A percentile compares a stretch with the other conserved stretches of the same genome.
Conservation (phyloP, 2,797 vertebrate species). For the Lepilemur ruficaudatus region DNA sequence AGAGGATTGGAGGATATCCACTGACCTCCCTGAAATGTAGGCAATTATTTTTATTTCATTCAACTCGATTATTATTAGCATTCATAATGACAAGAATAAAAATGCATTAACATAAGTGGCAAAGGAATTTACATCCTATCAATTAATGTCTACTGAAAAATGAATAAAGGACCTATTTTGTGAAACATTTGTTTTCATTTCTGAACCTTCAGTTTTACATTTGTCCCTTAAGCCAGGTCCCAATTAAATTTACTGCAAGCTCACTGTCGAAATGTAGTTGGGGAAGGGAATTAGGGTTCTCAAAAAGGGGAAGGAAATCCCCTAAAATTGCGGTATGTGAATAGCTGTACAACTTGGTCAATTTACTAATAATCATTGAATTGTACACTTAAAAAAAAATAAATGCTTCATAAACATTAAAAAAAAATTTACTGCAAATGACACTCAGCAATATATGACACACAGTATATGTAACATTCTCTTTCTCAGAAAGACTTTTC, state of each 20-base stretch:
- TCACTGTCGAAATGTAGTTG: too few relatives aligned
- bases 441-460: background rate
- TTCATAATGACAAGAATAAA: background rate
- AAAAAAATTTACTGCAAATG: background rate
- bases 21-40: background rate
- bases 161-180: background rate
- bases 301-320: too few relatives aligned
- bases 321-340: too few relatives aligned
- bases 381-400: too few relatives aligned
- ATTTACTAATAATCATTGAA: too few relatives aligned
- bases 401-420: too few relatives aligned
- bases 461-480: background rate
- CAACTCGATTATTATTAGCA: background rate
- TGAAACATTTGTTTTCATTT: conserved; percentile 15
- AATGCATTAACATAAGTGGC: background rate
- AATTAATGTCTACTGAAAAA: background rate
- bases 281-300: too few relatives aligned
- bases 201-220: background rate
- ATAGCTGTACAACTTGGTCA: too few relatives aligned
- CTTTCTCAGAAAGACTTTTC: background rate
- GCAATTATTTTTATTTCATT: background rate
- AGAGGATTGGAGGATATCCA: background rate
- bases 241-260: background rate
- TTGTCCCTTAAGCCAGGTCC: background rate
- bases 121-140: background rate